Conservation (phyloP, 2,113 vertebrate genomes). For the Campylorhamphus procurvoides region DNA sequence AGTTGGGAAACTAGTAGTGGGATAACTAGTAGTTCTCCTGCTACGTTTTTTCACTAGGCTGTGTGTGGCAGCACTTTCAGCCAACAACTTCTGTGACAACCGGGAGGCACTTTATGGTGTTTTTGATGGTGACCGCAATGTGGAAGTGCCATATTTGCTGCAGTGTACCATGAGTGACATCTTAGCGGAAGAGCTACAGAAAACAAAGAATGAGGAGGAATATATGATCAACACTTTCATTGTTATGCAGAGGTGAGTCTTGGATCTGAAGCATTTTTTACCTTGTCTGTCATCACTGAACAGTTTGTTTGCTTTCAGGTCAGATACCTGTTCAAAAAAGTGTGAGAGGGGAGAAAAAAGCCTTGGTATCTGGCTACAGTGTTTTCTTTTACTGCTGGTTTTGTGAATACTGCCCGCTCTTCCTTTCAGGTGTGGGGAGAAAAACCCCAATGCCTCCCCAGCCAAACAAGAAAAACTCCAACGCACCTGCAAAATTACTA, state of each 20-base stretch:
- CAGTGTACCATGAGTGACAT: conserved; percentile 99
- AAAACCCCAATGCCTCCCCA: background rate
- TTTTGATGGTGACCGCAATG: conserved; percentile 95
- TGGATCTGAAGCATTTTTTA: background rate
- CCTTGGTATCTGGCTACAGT: background rate
- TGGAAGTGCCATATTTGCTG: conserved; percentile 93
- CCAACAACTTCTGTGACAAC: conserved; percentile 93
- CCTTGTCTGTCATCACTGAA: background rate
- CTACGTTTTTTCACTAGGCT: conserved; percentile 73
- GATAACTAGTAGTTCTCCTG: background rate
- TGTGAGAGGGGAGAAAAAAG: fast-evolving
- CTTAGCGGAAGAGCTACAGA: conserved; percentile 93
- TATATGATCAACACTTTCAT: conserved; percentile 98
- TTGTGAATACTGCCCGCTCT: background rate
- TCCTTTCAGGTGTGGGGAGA: background rate
- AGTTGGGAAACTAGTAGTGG: background rate
- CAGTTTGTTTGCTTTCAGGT: background rate
- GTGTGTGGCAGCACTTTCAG: conserved; percentile 93
- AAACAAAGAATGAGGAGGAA: conserved; percentile 92
- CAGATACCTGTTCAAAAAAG: background rate
- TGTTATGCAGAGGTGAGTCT: conserved; percentile 91
- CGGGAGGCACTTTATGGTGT: conserved; percentile 95
- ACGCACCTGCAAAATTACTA: background rate
- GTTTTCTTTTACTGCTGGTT: background rate
- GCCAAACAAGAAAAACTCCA: background rate